A percentile compares a stretch with the other conserved stretches of the same genome.
Conservation (phyloP, 2,113 vertebrate species). For the Microtus oregoni region DNA sequence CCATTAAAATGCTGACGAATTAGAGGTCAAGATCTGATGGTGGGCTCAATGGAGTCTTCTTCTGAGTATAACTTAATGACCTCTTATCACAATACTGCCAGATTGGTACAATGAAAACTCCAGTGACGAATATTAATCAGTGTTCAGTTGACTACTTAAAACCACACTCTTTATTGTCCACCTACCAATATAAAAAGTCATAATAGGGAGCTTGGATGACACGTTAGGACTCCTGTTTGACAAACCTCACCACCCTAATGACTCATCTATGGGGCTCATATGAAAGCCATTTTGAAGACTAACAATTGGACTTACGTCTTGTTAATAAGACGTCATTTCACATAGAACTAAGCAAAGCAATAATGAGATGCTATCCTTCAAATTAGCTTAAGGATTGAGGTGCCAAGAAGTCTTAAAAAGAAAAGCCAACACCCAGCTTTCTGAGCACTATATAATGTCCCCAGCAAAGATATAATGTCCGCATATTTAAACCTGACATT, state of each 20-base stretch:
- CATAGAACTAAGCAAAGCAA: neutral
- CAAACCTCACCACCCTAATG: neutral
- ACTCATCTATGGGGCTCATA: constrained; percentile 55
- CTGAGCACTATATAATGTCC: constrained; percentile 68
- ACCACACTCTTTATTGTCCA: neutral
- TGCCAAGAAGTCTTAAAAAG: constrained; percentile 1
- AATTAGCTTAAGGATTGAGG: constrained; percentile 37
- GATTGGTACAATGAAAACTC: neutral
- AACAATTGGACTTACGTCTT: constrained; percentile 34
- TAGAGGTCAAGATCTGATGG: neutral
- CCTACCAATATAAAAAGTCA: neutral
- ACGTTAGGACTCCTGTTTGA: constrained; percentile 48
- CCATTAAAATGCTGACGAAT: no score
- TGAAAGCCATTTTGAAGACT: constrained; percentile 69
- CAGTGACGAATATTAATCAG: neutral
- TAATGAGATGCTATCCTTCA: constrained; percentile 65
- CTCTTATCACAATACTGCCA: neutral
- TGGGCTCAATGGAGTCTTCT: rapidly evolving
- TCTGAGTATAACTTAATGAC: neutral
- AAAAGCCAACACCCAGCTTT: constrained; percentile 68
- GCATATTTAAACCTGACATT: constrained; percentile 14
- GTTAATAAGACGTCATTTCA: constrained; percentile 41
- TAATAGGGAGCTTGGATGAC: constrained; percentile 39
- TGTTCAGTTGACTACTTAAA: neutral
- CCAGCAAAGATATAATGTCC: neutral